A percentile compares a stretch with the other conserved stretches of the same genome.
phyloP scores from a whole-genome alignment of 2,113 vertebrate species.

The Protobothrops mucrosquamatus region DNA sequence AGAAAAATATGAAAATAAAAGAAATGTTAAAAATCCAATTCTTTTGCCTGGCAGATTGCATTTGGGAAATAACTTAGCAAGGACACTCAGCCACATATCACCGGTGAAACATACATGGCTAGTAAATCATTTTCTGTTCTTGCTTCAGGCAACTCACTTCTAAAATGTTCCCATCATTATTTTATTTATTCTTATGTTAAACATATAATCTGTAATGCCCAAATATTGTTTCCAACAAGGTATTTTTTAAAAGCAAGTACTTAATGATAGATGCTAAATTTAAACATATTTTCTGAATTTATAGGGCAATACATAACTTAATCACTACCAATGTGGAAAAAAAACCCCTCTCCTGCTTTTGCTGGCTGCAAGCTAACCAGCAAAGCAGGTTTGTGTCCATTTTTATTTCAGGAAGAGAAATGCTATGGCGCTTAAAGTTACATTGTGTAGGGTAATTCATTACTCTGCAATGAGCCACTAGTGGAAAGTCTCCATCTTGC shows the following conservation, averaged over 20 bases:
- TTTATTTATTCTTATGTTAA: conserved; percentile 28
- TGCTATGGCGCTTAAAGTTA: conserved; percentile 9
- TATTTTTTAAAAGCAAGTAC: conserved; percentile 54
- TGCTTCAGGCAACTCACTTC: conserved; percentile 57
- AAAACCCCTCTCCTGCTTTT: conserved; percentile 10
- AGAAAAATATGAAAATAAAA: background rate
- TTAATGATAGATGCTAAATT: conserved; percentile 67
- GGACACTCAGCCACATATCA: conserved; percentile 60
- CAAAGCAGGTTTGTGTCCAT: background rate
- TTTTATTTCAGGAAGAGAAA: background rate
- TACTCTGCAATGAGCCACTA: background rate
- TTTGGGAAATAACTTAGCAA: conserved; percentile 65
- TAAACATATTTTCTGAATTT: conserved; percentile 53
- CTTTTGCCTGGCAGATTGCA: conserved; percentile 59
- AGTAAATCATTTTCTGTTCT: conserved; percentile 48
- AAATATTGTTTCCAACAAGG: conserved; percentile 51
- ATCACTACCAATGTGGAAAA: conserved; percentile 48
- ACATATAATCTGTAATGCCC: conserved; percentile 58
- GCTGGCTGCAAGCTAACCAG: conserved; percentile 27
- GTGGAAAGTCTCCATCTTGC: background rate
- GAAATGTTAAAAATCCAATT: conserved; percentile 11
- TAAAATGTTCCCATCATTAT: conserved; percentile 53
- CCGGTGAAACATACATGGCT: conserved; percentile 54
- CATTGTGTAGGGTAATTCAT: conserved; percentile 11
- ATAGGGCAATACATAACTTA: conserved; percentile 58